Conservation (phyloP, 2,797 vertebrate genomes). For the Argentina silus region DNA sequence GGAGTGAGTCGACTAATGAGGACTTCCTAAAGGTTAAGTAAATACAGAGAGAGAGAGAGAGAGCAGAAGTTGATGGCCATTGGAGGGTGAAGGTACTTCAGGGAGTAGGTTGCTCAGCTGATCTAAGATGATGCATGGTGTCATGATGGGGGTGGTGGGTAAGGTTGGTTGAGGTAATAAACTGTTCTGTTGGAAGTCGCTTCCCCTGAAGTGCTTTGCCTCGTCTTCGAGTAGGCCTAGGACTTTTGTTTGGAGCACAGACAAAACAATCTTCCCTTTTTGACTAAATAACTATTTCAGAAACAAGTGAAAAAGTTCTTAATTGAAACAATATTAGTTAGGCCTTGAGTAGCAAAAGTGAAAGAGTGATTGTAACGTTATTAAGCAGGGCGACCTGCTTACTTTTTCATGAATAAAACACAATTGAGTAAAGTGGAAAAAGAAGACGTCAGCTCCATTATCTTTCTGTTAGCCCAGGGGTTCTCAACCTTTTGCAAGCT, state of each 20-base stretch:
- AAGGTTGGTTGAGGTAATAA: neutral
- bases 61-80: slow-evolving; percentile 32
- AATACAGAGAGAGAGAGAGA: slow-evolving; percentile 59
- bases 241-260: slow-evolving; percentile 28
- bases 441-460: slow-evolving; percentile 66
- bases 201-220: neutral
- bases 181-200: slow-evolving; percentile 21
- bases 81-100: slow-evolving; percentile 20
- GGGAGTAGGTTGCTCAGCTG: neutral
- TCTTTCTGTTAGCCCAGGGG: no score
- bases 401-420: slow-evolving; percentile 74
- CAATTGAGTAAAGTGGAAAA: slow-evolving; percentile 54
- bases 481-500: no score
- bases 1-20: slow-evolving; percentile 75
- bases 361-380: slow-evolving; percentile 58
- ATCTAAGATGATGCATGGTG: slow-evolving; percentile 40
- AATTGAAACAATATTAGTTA: slow-evolving; percentile 40
- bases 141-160: neutral
- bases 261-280: slow-evolving; percentile 29
- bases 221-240: slow-evolving; percentile 38
- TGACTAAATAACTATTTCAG: slow-evolving; percentile 31
- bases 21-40: slow-evolving; percentile 82
- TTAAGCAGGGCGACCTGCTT: slow-evolving; percentile 58
- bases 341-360: slow-evolving; percentile 52
- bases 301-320: slow-evolving; percentile 45